Percentiles rank a stretch among this genome's conserved stretches.
These are phyloP conservation scores for Phasianus colchicus DNA, from an alignment of 2,113 vertebrate species.

Conservation along the genomic window DNA sequence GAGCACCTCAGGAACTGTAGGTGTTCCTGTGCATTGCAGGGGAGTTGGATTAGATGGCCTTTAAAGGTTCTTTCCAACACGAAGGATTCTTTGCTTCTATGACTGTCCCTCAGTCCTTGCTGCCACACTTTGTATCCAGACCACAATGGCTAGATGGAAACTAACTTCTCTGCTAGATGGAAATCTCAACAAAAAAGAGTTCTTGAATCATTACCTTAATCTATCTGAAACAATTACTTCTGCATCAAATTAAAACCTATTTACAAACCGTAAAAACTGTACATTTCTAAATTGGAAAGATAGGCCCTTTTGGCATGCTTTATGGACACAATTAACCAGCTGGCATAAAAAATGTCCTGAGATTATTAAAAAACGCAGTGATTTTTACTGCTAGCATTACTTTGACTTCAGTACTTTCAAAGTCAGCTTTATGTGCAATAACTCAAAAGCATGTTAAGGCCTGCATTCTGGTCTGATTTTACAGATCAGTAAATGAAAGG, in stretches of 20 bases:
- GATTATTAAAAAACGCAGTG: neutral
- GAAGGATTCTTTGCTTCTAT: no score
- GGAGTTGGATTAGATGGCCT: no score
- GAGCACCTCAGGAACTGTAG: no score
- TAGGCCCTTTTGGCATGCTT: neutral
- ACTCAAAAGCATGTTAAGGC: neutral
- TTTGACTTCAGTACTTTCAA: constrained; percentile 4
- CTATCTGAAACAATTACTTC: neutral
- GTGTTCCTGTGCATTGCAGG: no score
- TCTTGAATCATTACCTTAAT: neutral
- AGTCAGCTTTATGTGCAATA: neutral
- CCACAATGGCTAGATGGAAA: neutral
- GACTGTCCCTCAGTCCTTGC: neutral
- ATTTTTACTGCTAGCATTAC: neutral
- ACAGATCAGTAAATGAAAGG: neutral
- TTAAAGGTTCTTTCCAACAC: no score
- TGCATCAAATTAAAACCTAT: neutral
- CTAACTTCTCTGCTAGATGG: neutral
- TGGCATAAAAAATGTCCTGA: neutral
- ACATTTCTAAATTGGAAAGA: neutral
- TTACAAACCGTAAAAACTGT: neutral
- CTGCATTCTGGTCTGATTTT: neutral
- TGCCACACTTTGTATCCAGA: neutral
- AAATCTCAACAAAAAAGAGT: neutral
- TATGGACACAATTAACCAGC: neutral